Conservation (phyloP, 1,140 invertebrate species). For the Aphaenogaster ashmeadi region DNA sequence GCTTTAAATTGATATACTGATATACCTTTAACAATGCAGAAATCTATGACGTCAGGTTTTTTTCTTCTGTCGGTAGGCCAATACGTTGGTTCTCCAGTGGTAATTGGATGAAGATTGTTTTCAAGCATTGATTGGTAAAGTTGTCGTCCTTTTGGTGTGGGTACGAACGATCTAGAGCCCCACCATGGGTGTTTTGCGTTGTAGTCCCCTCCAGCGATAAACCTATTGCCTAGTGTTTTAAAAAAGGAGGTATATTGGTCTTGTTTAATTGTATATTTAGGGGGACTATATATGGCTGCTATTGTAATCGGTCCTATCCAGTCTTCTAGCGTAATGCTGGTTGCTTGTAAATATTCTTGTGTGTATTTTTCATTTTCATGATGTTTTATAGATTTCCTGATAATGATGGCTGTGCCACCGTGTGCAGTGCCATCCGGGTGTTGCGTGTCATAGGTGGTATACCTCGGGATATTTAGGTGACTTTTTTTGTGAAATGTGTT, state of each 20-base stretch:
- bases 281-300: not conserved
- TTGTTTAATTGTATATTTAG: not conserved
- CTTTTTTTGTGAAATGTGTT: slow-evolving; percentile 18
- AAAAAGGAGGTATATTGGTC: not conserved
- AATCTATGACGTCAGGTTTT: no score
- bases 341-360: slow-evolving; percentile 8
- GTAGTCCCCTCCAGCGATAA: not conserved
- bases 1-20: no score
- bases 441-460: not conserved
- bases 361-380: slow-evolving; percentile 1
- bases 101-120: not conserved
- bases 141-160: not conserved
- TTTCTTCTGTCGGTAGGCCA: no score
- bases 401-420: not conserved
- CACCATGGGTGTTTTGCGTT: not conserved
- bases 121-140: not conserved
- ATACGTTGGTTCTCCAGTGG: no score
- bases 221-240: not conserved
- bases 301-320: not conserved
- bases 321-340: not conserved
- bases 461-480: not conserved
- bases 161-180: not conserved
- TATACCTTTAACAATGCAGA: no score
- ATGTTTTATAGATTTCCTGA: not conserved
- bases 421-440: not conserved